Evolutionary conservation across 1,140 invertebrate genomes (phyloP).

Genomic region (Matsumurasca onukii): DNA sequence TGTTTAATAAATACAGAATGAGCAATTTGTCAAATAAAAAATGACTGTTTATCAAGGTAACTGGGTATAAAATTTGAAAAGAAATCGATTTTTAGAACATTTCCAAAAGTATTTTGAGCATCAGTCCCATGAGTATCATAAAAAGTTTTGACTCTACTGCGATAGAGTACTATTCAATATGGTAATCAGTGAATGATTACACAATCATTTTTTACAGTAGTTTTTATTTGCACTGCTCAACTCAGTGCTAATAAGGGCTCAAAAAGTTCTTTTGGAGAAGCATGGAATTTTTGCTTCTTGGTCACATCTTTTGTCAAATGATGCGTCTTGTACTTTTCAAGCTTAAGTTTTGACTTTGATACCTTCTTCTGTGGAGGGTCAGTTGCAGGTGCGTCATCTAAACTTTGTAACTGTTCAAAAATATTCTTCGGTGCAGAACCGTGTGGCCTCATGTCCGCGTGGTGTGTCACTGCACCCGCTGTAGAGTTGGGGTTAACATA

Average conservation of each 20-base stretch:
- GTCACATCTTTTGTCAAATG: neutral
- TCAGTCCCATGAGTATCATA: no score
- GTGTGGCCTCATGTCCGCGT: slow-evolving; percentile 47
- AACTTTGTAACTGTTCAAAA: slow-evolving; percentile 70
- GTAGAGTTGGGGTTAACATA: slow-evolving; percentile 70
- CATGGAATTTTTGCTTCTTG: slow-evolving; percentile 20
- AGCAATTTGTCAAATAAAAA: no score
- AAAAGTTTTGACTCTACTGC: no score
- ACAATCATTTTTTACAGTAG: no score
- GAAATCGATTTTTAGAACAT: no score
- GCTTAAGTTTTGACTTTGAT: slow-evolving; percentile 38
- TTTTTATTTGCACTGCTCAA: slow-evolving; percentile 47
- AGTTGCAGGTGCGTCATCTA: slow-evolving; percentile 53
- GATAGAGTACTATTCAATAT: no score
- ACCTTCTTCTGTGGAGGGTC: slow-evolving; percentile 49
- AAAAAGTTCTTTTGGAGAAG: slow-evolving; percentile 48
- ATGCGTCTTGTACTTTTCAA: slow-evolving; percentile 51
- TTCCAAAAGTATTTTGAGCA: no score
- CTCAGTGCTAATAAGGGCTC: slow-evolving; percentile 69
- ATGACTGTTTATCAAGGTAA: no score
- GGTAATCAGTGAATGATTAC: no score
- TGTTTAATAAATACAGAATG: no score
- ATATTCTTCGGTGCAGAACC: slow-evolving; percentile 72
- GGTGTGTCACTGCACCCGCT: slow-evolving; percentile 11
- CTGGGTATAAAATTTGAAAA: no score